Evolutionary conservation across 2,113 vertebrate species (phyloP), one percentile per base, ranked within the genome.

Genomic region (Pollimyrus isidori): DNA sequence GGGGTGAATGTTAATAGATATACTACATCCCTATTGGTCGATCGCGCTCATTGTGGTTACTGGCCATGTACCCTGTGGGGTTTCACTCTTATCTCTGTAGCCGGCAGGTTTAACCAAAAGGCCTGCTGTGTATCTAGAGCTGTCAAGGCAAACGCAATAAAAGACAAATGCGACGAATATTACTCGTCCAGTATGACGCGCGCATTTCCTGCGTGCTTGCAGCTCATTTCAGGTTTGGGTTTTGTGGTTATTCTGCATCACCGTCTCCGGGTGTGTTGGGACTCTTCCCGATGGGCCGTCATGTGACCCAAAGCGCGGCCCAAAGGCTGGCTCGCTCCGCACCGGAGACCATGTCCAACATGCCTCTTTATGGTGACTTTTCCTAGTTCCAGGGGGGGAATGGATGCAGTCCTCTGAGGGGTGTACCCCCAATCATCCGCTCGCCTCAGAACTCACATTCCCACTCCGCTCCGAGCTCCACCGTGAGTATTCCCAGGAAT

Each of bases 401-500:
- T 94, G 98, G 98, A 90, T 98, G 98, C 88, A 99, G 98, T 96
- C 98, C 98, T 49, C 98, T 99, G 91, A 96, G 98, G 96, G 98
- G 97, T 11, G 94, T 97, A 88, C 98, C 97, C 92, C 97, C 97
- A 89, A 95, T 96, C 89, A 97, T 99, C 91, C 97, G 98, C 92
- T 99, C 98, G 88, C 98, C 98, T 91, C 98, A 99, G 91, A 99
- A 99, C 92, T 99, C 98, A 94, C 97, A 97, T 95, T 97, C 97
- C 95, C 98, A 98, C 95, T 99, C 98, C 93, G 95, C 98, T 95
- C 97, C 98, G 94, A 97, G 96, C 92, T 94, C 97, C 91, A 97
- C 96, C 94, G 98, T 99, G 95, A 95, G 98, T 96, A 83, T 73
- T 17, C 2, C n/a, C 15, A 6, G 15, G 6, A 35, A 73, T 35